Evolutionary conservation across 2,797 vertebrate genomes (phyloP).

Genomic region (Pristis pectinata): DNA sequence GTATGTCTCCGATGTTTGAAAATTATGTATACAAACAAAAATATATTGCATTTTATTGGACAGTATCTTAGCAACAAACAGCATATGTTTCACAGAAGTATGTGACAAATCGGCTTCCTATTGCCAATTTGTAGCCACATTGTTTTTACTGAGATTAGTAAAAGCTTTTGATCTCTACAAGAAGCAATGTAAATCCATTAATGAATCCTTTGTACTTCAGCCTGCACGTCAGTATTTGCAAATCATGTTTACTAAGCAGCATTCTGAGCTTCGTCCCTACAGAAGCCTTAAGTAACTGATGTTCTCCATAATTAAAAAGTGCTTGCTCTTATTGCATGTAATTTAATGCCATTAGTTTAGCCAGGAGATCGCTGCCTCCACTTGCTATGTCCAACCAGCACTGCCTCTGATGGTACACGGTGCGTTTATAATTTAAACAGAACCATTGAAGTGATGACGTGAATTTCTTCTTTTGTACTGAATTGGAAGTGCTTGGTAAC

Average conservation of each 20-base stretch:
- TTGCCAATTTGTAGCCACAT: neutral
- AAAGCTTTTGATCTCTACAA: constrained; percentile 45
- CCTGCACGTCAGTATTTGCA: constrained; percentile 43
- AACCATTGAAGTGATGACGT: constrained; percentile 43
- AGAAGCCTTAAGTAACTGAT: constrained; percentile 55
- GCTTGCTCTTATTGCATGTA: constrained; percentile 54
- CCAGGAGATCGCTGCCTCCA: constrained; percentile 54
- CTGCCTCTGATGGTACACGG: constrained; percentile 44
- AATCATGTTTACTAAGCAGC: constrained; percentile 38
- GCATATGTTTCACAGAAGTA: neutral
- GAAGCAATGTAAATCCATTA: constrained; percentile 46
- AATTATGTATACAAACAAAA: neutral
- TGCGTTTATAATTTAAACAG: constrained; percentile 44
- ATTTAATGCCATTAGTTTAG: constrained; percentile 57
- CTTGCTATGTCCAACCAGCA: constrained; percentile 52
- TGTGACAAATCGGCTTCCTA: neutral
- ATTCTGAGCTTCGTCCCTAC: constrained; percentile 54
- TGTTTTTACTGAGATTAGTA: constrained; percentile 12
- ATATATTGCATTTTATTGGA: neutral
- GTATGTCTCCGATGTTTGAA: neutral
- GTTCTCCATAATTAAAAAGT: constrained; percentile 54
- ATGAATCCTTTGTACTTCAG: constrained; percentile 46
- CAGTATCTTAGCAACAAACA: neutral
- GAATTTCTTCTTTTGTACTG: constrained; percentile 47
- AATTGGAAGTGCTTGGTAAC: neutral